Percentiles rank a stretch among this genome's conserved stretches.
Evolutionary conservation across 2,888 invertebrate genomes (phyloP).

Genomic region (Caenorhabditis macrosperma): DNA sequence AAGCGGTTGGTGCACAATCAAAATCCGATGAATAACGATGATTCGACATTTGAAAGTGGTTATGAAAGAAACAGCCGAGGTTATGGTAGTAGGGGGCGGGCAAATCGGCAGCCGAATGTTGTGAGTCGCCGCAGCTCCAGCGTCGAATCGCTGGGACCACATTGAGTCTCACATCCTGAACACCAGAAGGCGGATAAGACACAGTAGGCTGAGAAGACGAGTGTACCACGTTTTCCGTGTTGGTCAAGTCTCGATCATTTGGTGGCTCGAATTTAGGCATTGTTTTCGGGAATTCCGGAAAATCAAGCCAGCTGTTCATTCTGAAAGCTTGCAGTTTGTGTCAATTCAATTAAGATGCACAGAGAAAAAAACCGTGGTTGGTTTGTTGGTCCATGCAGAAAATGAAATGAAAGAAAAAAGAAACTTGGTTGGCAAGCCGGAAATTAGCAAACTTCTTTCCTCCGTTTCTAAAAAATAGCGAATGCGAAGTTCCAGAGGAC

Average conservation of each 20-base stretch:
- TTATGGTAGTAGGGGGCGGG: constrained; percentile 59
- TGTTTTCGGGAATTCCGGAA: constrained; percentile 8
- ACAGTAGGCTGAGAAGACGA: no score
- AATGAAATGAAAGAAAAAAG: no score
- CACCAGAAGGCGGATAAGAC: not conserved
- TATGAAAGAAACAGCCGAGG: constrained; percentile 36
- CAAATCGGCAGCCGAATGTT: constrained; percentile 18
- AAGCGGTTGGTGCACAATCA: constrained; percentile 11
- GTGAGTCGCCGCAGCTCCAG: constrained; percentile 52
- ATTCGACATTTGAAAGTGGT: constrained; percentile 56
- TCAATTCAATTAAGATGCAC: no score
- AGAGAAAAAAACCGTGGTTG: no score
- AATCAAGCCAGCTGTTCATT: constrained; percentile 6
- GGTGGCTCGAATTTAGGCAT: not conserved
- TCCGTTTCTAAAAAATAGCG: no score
- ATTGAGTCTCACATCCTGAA: constrained; percentile 22
- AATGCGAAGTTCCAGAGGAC: no score
- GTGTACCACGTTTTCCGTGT: no score
- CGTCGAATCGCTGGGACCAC: constrained; percentile 34
- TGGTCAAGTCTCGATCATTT: no score
- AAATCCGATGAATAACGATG: constrained; percentile 37
- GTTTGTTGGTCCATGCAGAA: no score
- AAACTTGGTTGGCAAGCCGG: no score
- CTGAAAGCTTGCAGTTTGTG: no score
- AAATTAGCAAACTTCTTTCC: no score